Evolutionary conservation across 2,888 invertebrate genomes (phyloP).

Genomic region (Epinotia bilunana): DNA sequence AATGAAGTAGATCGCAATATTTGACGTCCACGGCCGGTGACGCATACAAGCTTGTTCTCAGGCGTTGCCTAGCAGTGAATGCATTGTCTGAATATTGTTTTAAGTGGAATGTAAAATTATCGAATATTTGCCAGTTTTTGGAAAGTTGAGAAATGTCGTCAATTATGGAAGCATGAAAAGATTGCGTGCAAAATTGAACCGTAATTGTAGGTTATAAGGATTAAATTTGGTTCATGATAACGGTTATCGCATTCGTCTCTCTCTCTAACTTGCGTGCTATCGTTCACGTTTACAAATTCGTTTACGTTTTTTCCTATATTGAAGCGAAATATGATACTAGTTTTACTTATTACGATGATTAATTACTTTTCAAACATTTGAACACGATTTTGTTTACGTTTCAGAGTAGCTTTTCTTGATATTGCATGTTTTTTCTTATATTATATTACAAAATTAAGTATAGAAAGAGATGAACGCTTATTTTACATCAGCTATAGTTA

Average conservation of each 20-base stretch:
- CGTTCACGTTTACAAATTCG: too few relatives aligned
- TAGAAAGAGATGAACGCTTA: conserved; percentile 3
- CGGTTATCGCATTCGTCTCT: background rate
- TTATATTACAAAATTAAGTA: background rate
- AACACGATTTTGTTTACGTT: too few relatives aligned
- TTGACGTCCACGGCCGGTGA: background rate
- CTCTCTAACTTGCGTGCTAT: too few relatives aligned
- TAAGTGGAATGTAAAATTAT: conserved; percentile 18
- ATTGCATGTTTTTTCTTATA: background rate
- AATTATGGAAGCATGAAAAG: conserved; percentile 1
- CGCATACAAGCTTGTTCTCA: background rate
- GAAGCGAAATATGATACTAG: too few relatives aligned
- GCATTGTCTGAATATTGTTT: conserved; percentile 17
- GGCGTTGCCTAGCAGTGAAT: background rate
- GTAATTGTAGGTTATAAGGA: background rate
- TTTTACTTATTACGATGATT: too few relatives aligned
- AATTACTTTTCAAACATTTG: too few relatives aligned
- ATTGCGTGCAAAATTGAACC: background rate
- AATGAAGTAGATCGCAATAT: background rate
- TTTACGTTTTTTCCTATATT: too few relatives aligned
- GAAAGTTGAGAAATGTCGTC: conserved; percentile 4
- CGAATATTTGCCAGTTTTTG: conserved; percentile 18
- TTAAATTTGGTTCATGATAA: background rate
- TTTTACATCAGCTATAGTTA: background rate
- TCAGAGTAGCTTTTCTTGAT: too few relatives aligned